phyloP scores from a whole-genome alignment of 2,113 vertebrate species.

The Sphaerodactylus townsendi region DNA sequence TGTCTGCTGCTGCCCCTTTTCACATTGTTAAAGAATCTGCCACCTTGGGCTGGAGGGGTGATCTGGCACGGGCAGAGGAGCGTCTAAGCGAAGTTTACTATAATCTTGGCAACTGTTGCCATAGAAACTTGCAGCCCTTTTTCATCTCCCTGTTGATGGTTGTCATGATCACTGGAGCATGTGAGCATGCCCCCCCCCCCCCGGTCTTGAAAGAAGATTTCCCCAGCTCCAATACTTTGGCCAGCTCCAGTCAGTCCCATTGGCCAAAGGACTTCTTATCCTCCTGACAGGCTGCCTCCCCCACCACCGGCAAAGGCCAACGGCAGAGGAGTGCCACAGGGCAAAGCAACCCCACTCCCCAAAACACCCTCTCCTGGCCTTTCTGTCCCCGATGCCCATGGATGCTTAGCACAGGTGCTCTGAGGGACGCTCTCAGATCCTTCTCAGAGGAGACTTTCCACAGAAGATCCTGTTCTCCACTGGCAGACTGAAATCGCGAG shows the following conservation, averaged over 20 bases:
- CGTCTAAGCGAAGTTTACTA: conserved; percentile 72
- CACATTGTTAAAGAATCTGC: too few relatives aligned
- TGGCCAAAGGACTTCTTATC: background rate
- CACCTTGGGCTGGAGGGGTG: background rate
- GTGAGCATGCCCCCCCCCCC: background rate
- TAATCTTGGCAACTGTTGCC: conserved; percentile 74
- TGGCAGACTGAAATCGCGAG: too few relatives aligned
- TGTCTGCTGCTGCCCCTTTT: background rate
- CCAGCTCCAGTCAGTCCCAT: background rate
- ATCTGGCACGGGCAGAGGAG: conserved; percentile 18
- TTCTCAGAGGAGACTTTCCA: too few relatives aligned
- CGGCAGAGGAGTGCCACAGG: too few relatives aligned
- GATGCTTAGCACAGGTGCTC: too few relatives aligned
- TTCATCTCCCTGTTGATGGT: conserved; percentile 68
- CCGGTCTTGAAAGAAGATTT: background rate
- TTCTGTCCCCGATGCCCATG: too few relatives aligned
- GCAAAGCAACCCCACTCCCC: too few relatives aligned
- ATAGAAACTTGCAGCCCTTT: conserved; percentile 73
- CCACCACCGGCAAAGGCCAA: too few relatives aligned
- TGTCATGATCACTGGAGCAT: conserved; percentile 70
- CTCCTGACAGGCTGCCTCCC: too few relatives aligned
- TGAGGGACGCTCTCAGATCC: too few relatives aligned
- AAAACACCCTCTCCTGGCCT: too few relatives aligned
- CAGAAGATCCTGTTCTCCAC: too few relatives aligned
- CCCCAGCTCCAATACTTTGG: background rate